Base-by-base conservation (phyloP, 2,797 vertebrate species). In the Siniperca obscura region DNA sequence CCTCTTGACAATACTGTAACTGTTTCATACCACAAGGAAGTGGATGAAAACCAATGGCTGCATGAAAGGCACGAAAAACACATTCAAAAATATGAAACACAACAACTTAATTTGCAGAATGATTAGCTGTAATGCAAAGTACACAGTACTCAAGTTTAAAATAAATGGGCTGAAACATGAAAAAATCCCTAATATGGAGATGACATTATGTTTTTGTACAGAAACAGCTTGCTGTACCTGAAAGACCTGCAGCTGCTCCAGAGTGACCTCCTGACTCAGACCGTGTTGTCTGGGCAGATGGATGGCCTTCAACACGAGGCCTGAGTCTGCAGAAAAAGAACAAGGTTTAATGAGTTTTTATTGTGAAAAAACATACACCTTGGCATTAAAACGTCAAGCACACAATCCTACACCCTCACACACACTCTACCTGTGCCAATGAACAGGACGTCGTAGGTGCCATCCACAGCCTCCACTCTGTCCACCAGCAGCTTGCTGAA, bases 231-330 rank as follows among this genome's bases (percentile, higher is more conserved):
- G 4, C 16, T 0, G 1, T 94, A 98, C 97, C 97, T 97, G 95
- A 36, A 97, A 95, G 80, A 97, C 93, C 34, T 95, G 93, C 84
- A 98, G 93, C 93, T 97, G 96, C 91, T 98, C 97, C 90, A 98
- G 93, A 66, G 94, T 97, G 90, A 97, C 92, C 87, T 96, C 96
- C 86, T 96, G 95, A 27, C 88, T 86, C 78, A 91, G 89, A 0
- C 61, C 88, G 3, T 95, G 94, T 72, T 76, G 83, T 83, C 90
- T 92, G 2, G 92, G 81, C 2, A 96, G 91, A 89, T 97, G 95
- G 56, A 96, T 96, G 80, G 96, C 95, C 87, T 98, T 98, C 87
- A 98, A 92, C 67, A 98, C 95, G 14, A 94, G 93, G 21, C 97
- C 96, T 2, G 96, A 96, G 75, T 97, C 97, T 97, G 91, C 50